phyloP scores from a whole-genome alignment of 2,113 vertebrate genomes.

The Gopherus evgoodei region DNA sequence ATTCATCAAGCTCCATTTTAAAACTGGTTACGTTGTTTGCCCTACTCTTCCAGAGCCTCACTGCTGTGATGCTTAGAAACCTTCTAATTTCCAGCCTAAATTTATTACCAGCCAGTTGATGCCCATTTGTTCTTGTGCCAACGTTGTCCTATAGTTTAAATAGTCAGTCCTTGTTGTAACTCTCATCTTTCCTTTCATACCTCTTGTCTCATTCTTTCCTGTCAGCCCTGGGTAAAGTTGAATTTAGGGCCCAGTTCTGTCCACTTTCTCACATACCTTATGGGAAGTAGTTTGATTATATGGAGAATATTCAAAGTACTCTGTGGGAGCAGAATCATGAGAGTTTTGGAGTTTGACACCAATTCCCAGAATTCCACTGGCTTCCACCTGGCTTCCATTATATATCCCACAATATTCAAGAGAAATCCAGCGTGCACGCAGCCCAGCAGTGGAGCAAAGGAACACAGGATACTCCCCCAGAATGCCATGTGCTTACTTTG shows the following conservation, averaged over 20 bases:
- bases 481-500: neutral
- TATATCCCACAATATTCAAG: no score
- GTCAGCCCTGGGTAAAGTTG: neutral
- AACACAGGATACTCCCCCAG: neutral
- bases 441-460: neutral
- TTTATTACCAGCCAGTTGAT: neutral
- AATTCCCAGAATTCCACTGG: no score
- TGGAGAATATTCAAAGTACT: neutral
- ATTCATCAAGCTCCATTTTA: neutral
- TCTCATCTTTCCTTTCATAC: neutral
- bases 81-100: neutral
- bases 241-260: neutral
- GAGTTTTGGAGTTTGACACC: no score
- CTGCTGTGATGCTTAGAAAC: neutral
- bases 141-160: neutral
- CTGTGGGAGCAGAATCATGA: no score
- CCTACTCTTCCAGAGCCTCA: neutral
- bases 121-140: neutral
- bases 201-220: neutral
- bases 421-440: no score
- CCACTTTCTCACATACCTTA: neutral
- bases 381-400: no score
- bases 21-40: neutral
- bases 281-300: neutral
- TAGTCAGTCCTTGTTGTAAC: neutral